phyloP scores from a whole-genome alignment of 2,113 vertebrate genomes.

The Taurulus bubalis region DNA sequence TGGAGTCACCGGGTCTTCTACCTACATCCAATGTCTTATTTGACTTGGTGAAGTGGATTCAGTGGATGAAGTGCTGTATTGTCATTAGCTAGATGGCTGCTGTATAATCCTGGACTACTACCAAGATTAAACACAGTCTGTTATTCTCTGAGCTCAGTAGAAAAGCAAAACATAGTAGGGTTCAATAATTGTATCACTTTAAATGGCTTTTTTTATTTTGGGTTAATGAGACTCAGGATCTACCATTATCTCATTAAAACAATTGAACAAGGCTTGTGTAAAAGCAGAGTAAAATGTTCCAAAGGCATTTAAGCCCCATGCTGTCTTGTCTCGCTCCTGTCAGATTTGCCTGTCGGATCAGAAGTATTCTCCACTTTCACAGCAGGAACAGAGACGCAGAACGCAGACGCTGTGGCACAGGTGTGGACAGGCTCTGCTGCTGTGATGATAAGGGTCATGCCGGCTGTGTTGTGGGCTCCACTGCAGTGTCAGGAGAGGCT shows the following conservation, averaged over 20 bases:
- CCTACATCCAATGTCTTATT: background rate
- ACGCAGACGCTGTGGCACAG: background rate
- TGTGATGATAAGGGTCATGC: conserved; percentile 35
- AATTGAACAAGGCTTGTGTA: conserved; percentile 21
- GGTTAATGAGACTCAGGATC: conserved; percentile 11
- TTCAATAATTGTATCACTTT: conserved; percentile 28
- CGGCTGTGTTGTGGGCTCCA: conserved; percentile 1
- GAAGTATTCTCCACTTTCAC: background rate
- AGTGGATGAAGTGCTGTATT: background rate
- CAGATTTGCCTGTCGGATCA: conserved; percentile 11
- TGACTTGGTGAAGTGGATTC: conserved; percentile 2
- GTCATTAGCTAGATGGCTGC: background rate
- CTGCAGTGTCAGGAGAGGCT: conserved; percentile 33
- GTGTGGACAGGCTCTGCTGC: conserved; percentile 24
- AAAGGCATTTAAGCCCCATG: conserved; percentile 1
- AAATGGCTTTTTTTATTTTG: conserved; percentile 37
- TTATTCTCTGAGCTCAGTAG: background rate
- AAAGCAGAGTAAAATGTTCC: conserved; percentile 28
- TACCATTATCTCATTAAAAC: conserved; percentile 35
- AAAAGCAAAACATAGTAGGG: conserved; percentile 7
- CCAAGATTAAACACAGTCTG: background rate
- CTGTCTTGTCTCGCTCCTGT: background rate
- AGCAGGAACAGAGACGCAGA: background rate
- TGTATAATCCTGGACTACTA: background rate
- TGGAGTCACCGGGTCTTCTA: background rate